Evolutionary conservation across 2,113 vertebrate species (phyloP).

Genomic region (Tringa solitaria): DNA sequence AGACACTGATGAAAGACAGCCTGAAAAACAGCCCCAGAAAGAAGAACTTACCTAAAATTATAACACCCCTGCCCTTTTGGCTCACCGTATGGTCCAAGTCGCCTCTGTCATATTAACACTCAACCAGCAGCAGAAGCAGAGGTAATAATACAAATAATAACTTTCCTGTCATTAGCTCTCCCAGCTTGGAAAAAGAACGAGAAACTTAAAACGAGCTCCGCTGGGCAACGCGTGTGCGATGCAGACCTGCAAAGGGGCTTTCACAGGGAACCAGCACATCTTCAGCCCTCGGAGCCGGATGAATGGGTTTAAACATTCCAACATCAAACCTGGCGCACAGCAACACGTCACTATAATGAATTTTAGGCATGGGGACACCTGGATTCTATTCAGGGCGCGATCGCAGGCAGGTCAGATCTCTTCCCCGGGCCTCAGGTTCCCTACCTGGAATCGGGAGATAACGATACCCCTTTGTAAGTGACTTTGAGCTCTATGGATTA

Average conservation of each 20-base stretch:
- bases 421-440: neutral
- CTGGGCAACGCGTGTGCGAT: fast-evolving
- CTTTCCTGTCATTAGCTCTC: neutral
- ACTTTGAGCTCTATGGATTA: neutral
- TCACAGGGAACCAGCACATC: neutral
- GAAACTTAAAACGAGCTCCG: neutral
- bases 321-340: neutral
- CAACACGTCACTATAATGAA: neutral
- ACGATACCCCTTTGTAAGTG: neutral
- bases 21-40: neutral
- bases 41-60: neutral
- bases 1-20: neutral
- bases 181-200: neutral
- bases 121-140: neutral
- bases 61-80: neutral
- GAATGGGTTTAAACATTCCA: neutral
- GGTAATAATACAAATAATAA: neutral
- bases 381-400: neutral
- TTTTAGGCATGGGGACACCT: neutral
- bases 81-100: neutral
- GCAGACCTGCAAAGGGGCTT: neutral
- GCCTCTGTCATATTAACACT: neutral
- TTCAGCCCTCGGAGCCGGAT: neutral
- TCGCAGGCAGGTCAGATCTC: neutral
- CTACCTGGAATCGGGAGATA: neutral